Evolutionary conservation across 1,140 invertebrate genomes (phyloP), one percentile per base, ranked within the genome.

Genomic region (Drosophila watanabei): DNA sequence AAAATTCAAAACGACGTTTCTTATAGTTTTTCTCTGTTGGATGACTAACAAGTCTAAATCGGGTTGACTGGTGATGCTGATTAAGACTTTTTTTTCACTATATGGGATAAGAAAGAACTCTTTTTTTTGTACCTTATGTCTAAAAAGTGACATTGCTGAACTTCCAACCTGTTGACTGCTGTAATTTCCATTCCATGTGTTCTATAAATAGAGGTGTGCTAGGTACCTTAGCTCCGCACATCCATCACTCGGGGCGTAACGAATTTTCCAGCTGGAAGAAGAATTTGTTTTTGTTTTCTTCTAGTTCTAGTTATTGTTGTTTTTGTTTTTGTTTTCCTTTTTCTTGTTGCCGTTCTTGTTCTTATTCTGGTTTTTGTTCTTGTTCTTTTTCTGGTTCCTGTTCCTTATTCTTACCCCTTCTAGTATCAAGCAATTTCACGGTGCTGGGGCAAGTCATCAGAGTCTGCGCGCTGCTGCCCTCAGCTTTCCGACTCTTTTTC

Each of bases 161-260:
- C 41, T 24, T 14, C 43, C 52, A 62, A 70, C 63, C 66, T 70
- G 63, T 52, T 70, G 63, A 52, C 28, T 70, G 35, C 20, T 69
- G 35, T 51, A 81, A 56, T 51, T 78, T 30, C 16, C 51, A 78
- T 57, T 63, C n/a, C n/a, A 33, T 49, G 41, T 16, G 37, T 59
- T 66, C 63, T 69, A 70, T 35, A 69, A 69, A 70, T 81, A 60
- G 56, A 35, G 41, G 39, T 63, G 58, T 63, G 30, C 24, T 43
- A 20, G 28, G 24, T 46, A 28, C 20, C 58, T 18, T 33, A 9
- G 30, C 39, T 24, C 32, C 24, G 18, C 33, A 48, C 49, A 46
- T 37, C 49, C 37, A 39, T 71, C 64, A 73, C 77, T 75, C 68
- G 59, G 80, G 73, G 73, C 78, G 79, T 85, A 69, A 79, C 82